These are phyloP conservation scores for Lepeophtheirus nordmannii DNA, from an alignment of 2,888 invertebrate genomes.

Conservation along the genomic window DNA sequence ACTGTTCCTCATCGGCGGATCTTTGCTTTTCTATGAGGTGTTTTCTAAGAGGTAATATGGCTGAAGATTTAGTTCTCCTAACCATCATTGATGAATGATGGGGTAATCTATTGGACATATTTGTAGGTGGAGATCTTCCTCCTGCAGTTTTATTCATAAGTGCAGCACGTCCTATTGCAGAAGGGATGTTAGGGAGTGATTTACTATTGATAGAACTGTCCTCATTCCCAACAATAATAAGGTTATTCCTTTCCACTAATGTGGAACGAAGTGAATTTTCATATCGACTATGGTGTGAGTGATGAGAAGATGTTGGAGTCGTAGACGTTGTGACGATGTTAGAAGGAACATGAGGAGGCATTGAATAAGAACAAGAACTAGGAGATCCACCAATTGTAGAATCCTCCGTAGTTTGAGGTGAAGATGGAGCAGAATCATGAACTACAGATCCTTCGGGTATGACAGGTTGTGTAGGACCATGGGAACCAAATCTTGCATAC, in stretches of 20 bases:
- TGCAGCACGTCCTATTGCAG: slow-evolving; percentile 15
- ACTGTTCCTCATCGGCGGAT: slow-evolving; percentile 13
- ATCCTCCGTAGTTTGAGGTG: not conserved
- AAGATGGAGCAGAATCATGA: not conserved
- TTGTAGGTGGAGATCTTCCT: not conserved
- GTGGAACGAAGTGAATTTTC: too few species aligned
- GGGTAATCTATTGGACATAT: not conserved
- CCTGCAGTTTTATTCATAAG: not conserved
- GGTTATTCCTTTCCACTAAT: not conserved
- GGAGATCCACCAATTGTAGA: not conserved
- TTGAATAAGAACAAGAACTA: not conserved
- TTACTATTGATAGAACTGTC: slow-evolving; percentile 8
- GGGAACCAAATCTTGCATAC: not conserved
- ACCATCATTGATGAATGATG: slow-evolving; percentile 8
- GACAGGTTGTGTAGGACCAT: not conserved
- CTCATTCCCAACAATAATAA: not conserved
- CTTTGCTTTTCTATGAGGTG: slow-evolving; percentile 22
- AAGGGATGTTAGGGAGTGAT: slow-evolving; percentile 20
- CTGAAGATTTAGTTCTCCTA: slow-evolving; percentile 20
- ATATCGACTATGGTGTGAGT: not conserved
- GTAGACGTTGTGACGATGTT: not conserved
- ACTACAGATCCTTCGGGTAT: slow-evolving; percentile 1
- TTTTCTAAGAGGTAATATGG: slow-evolving; percentile 23
- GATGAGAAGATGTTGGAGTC: not conserved
- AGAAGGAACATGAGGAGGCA: not conserved